Conservation (phyloP, 1,140 invertebrate genomes). For the Cepaea nemoralis region DNA sequence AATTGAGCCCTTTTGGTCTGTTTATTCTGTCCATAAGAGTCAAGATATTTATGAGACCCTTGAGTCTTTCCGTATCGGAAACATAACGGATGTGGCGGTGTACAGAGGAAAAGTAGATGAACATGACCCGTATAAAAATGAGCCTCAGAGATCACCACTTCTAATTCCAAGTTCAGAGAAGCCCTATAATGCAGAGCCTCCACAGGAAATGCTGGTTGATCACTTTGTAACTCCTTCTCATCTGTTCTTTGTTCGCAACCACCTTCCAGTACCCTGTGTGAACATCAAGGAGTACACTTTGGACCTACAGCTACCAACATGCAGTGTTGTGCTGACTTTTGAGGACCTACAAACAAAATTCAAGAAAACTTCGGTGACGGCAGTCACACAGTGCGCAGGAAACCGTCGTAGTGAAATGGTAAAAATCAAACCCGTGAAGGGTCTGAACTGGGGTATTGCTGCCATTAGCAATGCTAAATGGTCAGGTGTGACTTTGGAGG, state of each 20-base stretch:
- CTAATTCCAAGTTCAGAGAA: slow-evolving; percentile 81
- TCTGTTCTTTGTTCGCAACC: slow-evolving; percentile 96
- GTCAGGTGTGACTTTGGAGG: slow-evolving; percentile 81
- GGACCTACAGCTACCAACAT: slow-evolving; percentile 75
- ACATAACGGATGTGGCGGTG: slow-evolving; percentile 72
- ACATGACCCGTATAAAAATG: slow-evolving; percentile 85
- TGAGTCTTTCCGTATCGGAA: slow-evolving; percentile 87
- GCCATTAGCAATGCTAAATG: slow-evolving; percentile 95
- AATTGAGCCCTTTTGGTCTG: slow-evolving; percentile 94
- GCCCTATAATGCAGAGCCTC: slow-evolving; percentile 97
- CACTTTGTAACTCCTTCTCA: slow-evolving; percentile 91
- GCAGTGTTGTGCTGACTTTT: slow-evolving; percentile 75
- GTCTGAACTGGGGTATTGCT: slow-evolving; percentile 88
- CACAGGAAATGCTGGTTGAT: slow-evolving; percentile 82
- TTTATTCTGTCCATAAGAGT: slow-evolving; percentile 94
- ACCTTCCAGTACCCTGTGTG: slow-evolving; percentile 85
- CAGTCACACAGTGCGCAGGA: slow-evolving; percentile 95
- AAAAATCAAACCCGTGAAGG: slow-evolving; percentile 84
- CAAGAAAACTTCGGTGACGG: slow-evolving; percentile 81
- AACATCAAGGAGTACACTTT: slow-evolving; percentile 78
- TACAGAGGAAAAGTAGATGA: slow-evolving; percentile 74
- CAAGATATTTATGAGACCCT: slow-evolving; percentile 79
- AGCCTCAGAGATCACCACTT: slow-evolving; percentile 85
- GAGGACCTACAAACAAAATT: slow-evolving; percentile 83
- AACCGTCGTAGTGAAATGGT: slow-evolving; percentile 94